Evolutionary conservation across 2,113 vertebrate genomes (phyloP).

Genomic region (Neolamprologus ventralis): DNA sequence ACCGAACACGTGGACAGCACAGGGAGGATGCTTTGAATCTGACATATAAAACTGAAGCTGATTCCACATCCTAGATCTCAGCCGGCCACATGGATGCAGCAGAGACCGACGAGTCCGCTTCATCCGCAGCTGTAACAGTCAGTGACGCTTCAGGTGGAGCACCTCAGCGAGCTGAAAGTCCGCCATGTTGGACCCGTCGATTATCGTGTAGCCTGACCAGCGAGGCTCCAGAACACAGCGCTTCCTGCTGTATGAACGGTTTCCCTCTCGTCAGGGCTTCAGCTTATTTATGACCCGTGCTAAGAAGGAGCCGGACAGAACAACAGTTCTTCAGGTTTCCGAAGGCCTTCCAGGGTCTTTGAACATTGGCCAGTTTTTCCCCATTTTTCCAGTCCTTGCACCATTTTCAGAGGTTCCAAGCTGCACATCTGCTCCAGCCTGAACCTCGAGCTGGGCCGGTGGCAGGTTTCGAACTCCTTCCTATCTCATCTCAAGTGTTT

Average conservation of each 20-base stretch:
- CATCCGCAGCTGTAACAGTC: background rate
- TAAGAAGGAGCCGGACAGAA: background rate
- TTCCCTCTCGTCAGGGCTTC: background rate
- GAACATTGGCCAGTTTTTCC: background rate
- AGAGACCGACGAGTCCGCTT: rapidly evolving
- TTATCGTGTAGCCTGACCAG: background rate
- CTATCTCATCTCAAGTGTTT: background rate
- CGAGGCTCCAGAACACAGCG: background rate
- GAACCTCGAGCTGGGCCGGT: background rate
- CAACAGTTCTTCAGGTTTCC: background rate
- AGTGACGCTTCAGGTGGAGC: background rate
- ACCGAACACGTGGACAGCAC: background rate
- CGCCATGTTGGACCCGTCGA: background rate
- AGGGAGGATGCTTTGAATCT: background rate
- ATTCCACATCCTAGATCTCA: background rate
- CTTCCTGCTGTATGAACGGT: background rate
- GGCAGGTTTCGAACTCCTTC: background rate
- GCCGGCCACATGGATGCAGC: background rate
- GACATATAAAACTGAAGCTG: background rate
- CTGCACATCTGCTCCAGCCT: background rate
- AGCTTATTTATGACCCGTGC: background rate
- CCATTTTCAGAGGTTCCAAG: background rate
- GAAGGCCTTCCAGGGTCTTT: background rate
- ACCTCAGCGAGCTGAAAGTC: background rate
- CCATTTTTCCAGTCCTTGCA: rapidly evolving